Evolutionary conservation across 2,888 invertebrate species (phyloP), one percentile per base, ranked within the genome.

Genomic region (Spisula solida): DNA sequence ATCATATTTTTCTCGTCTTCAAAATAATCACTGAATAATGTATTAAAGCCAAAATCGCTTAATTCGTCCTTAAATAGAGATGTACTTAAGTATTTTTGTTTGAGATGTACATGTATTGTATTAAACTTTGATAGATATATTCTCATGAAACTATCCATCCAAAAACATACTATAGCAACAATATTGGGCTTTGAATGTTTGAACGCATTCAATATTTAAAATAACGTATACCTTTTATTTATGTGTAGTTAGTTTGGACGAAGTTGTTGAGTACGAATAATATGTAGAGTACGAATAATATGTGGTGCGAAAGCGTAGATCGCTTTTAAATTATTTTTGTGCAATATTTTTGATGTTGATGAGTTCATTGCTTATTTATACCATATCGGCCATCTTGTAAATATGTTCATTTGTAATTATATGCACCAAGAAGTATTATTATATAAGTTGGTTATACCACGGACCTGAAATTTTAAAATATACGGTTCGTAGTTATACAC

Each of bases 311-410:
- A 48, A 25, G 75, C 75, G 83, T 75, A 25, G 83, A 75, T 48
- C 83, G 83, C 83, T 66, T 70, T 82, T 47, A 41, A 51, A 75
- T 29, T 48, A 48, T 29, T 75, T n/a, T 51, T 79, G 85, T 85
- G 85, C 85, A 85, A 85, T 85, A 85, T 51, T 25, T n/a, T 85
- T 20, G 56, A 55, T 25, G 66, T 29, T 75, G 34, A 31, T 80
- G 34, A 48, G 12, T 47, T 25, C 80, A 80, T 51, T 29, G 51
- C 51, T 80, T 48, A 80, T 80, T 80, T 80, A 80, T 80, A 14
- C 12, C 80, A 80, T 80, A 12, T 80, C n/a, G 12, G 0, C 48
- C 80, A 80, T 80, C 34, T 20, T 80, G 80, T 80, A 80, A 80
- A 80, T 80, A 80, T 29, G 14, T 80, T 14, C 79, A 79, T 5